Evolutionary conservation across 2,888 invertebrate species (phyloP), one percentile per base, ranked within the genome.

Genomic region (Atethmia centrago): DNA sequence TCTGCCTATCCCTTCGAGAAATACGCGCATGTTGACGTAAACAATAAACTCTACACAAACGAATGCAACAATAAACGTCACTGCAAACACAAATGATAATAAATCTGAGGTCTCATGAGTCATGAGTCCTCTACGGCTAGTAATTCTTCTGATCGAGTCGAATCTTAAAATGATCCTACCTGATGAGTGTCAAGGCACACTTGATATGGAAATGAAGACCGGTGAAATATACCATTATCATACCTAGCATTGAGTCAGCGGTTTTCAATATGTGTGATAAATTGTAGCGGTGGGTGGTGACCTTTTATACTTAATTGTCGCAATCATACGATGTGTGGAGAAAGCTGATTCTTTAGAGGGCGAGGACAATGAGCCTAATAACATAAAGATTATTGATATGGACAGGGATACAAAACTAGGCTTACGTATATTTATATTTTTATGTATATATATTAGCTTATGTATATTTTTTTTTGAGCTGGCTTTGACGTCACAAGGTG

Each of bases 111-210:
- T 14, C 25, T 16, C 21, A 77, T n/a, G n/a, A n/a, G n/a, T n/a
- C n/a, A 55, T 16, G 7, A 21, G 28, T 14, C 3, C 14, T 45
- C 12, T 40, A 51, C 36, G 42, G 14, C 7, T 4, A 69, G 25
- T 25, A 19, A 31, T 56, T 66, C 9, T 51, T 67, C 47, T 67
- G 56, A 80, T 28, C 76, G 63, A 66, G 65, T 72, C 68, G 61
- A 51, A 45, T 58, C 47, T 65, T 61, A 31, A 42, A 65, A 61
- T 71, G 47, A 79, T 64, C 7, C 28, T 58, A 61, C 59, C 36
- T 64, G 64, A 74, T 78, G 47, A 74, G 61, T 72, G 81, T 81
- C 81, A 81, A 81, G 81, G 81, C 25, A 56, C 12, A 58, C 84
- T 28, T 58, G 70, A 28, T 71, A 80, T 65, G 67, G 47, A 7